Base-by-base conservation (phyloP, 35 echinoderm and acorn worm genomes). In the Chiridota heheva region DNA sequence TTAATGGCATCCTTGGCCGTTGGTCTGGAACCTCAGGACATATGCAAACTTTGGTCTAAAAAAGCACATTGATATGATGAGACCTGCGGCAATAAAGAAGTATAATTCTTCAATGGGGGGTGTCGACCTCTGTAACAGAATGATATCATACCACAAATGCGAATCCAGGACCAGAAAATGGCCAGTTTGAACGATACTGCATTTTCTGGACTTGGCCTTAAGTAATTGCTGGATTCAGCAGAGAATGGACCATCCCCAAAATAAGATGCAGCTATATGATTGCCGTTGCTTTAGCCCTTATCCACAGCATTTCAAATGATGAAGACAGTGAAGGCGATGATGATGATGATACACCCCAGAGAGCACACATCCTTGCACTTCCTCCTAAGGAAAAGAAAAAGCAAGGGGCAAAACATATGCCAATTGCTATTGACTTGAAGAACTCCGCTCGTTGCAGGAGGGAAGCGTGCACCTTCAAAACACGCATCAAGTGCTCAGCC, bases 151-250 rank as follows among this genome's bases (percentile, higher is more conserved):
- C 49, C 45, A 75, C 71, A 44, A 44, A 36, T 47, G 44, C 13
- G 7, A 28, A 24, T 5, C 41, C 4, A 6, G 71, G 16, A 75
- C 47, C 40, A 44, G 17, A 36, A 75, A 75, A 53, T 75, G 47
- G 28, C 40, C 71, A n/a, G 45, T 75, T 6, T 25, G 40, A 48
- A 30, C 71, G 22, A 75, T 75, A 20, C 25, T 48, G 2, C 71
- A 75, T 42, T 18, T 75, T 30, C 28, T 75, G 7, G 71, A 75
- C 28, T 37, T 75, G 10, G 1, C 71, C 5, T 26, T 75, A 18
- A 53, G 71, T 26, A 75, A 75, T 53, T 48, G 71, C 27, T 75
- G 71, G 71, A 27, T 75, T 36, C 33, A 75, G 45, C 36, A 75
- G 20, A n/a, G 71, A 20, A 53, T 7, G 15, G 45, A 75, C 7